Evolutionary conservation across 2,888 invertebrate species (phyloP).

Genomic region (Lymantria monacha): DNA sequence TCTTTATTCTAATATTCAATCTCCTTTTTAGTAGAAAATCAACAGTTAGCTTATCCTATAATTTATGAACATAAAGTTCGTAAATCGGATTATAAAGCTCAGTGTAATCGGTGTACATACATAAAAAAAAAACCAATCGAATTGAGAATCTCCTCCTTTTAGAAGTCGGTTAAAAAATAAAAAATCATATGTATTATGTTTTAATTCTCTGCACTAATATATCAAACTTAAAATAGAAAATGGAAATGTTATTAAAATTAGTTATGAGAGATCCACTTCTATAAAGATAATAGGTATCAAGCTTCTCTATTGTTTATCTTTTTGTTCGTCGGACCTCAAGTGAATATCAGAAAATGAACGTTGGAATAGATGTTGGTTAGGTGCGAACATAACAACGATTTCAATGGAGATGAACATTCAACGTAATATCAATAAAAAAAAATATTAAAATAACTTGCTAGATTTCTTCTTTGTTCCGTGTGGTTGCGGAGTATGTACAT

Average conservation of each 20-base stretch:
- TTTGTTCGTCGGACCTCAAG: constrained; percentile 26
- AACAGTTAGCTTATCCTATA: too few species aligned
- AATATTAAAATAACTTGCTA: not conserved
- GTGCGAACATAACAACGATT: constrained; percentile 29
- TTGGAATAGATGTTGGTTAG: constrained; percentile 35
- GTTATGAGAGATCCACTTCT: constrained; percentile 13
- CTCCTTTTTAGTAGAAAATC: too few species aligned
- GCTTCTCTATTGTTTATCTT: constrained; percentile 29
- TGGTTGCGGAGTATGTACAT: not conserved
- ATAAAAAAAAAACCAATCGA: too few species aligned
- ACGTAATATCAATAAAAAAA: not conserved
- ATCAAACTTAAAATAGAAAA: not conserved
- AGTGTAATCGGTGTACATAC: too few species aligned
- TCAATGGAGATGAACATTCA: constrained; percentile 19
- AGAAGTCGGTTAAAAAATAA: too few species aligned
- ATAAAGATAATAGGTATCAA: constrained; percentile 30
- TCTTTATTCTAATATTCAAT: too few species aligned
- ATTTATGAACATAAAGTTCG: too few species aligned
- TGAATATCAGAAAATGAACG: constrained; percentile 43
- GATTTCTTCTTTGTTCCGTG: not conserved
- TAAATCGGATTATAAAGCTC: too few species aligned
- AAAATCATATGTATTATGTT: too few species aligned
- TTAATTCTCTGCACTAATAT: too few species aligned
- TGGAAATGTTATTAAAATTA: constrained; percentile 1
- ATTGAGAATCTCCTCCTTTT: too few species aligned